A percentile compares a stretch with the other conserved stretches of the same genome.
Conservation (phyloP, 2,113 vertebrate species). For the Perognathus longimembris region DNA sequence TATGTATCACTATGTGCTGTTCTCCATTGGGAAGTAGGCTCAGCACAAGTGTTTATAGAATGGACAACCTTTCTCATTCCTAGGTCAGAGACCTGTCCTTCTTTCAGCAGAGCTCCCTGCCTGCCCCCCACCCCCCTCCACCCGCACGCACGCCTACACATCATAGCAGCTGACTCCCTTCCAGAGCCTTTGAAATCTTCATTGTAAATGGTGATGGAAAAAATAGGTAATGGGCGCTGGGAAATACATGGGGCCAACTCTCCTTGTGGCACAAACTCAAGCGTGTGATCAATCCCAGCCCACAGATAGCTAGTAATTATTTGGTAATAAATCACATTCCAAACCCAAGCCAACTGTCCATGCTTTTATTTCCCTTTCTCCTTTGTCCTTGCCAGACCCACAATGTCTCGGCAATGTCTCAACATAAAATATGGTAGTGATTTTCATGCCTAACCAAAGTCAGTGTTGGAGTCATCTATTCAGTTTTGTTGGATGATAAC, state of each 20-base stretch:
- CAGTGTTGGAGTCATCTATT: constrained; percentile 66
- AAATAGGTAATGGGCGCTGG: constrained; percentile 57
- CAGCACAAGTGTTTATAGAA: background rate
- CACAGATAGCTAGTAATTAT: constrained; percentile 74
- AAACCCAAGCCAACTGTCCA: constrained; percentile 46
- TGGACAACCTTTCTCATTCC: background rate
- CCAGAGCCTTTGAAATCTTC: constrained; percentile 47
- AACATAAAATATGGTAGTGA: constrained; percentile 73
- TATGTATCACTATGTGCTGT: background rate
- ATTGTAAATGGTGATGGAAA: constrained; percentile 55
- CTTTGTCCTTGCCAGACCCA: constrained; percentile 45
- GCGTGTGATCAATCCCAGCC: constrained; percentile 46
- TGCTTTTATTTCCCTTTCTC: constrained; percentile 41
- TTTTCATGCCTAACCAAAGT: constrained; percentile 72
- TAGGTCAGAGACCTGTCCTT: background rate
- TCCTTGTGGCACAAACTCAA: constrained; percentile 59
- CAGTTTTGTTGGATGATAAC: constrained; percentile 76
- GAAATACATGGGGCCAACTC: constrained; percentile 23
- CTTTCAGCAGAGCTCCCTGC: too few relatives aligned
- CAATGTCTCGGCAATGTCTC: constrained; percentile 16
- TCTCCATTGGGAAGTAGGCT: background rate
- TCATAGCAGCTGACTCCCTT: background rate
- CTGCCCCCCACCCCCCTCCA: too few relatives aligned
- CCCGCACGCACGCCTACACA: too few relatives aligned
- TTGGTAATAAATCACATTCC: constrained; percentile 71